Base-by-base conservation (phyloP, 2,797 vertebrate genomes). In the Enteromius treurensis region DNA sequence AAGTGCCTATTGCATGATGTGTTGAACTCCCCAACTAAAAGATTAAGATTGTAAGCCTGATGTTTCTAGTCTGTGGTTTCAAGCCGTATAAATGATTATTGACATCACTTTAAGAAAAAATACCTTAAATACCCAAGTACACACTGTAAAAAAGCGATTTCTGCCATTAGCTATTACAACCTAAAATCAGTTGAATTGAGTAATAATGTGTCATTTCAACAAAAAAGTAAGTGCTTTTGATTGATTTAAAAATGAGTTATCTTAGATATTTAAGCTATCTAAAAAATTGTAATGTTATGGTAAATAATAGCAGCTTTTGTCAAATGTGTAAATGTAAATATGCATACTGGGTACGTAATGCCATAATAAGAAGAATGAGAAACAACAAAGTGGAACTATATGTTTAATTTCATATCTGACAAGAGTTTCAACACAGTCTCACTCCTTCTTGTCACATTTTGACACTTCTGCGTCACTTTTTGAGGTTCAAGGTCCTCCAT, bases 21-120 rank as follows among this genome's bases (percentile, higher is more conserved):
- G 47, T 79, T 68, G 49, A 69, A 51, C 47, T 67, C 15, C 29
- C 19, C 58, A 65, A 6, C 19, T 10, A 55, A 9, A 60, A 32
- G 26, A 47, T 75, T 58, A 79, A 68, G 55, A 23, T 23, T 78
- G 58, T 15, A 79, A 81, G 84, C 78, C 34, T 79, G 67, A 77
- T 75, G 75, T 85, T 86, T 84, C 60, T 73, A 49, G 45, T 67
- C 47, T 51, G 53, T 45, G 14, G 26, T 71, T 79, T 86, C 32
- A 68, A 79, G 40, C 58, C 19, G 23, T 23, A 3, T 74, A 21
- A 23, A 8, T 49, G 51, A 68, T 53, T 55, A 81, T n/a, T 79
- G 75, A 49, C 76, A 47, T 60, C 62, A 69, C 47, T 77, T 60
- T 85, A 79, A 81, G 26, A 26, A 26, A 26, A 87, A 77, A 82